Base-by-base conservation (phyloP, 1,140 invertebrate genomes). In the Euura saliciscinereae region DNA sequence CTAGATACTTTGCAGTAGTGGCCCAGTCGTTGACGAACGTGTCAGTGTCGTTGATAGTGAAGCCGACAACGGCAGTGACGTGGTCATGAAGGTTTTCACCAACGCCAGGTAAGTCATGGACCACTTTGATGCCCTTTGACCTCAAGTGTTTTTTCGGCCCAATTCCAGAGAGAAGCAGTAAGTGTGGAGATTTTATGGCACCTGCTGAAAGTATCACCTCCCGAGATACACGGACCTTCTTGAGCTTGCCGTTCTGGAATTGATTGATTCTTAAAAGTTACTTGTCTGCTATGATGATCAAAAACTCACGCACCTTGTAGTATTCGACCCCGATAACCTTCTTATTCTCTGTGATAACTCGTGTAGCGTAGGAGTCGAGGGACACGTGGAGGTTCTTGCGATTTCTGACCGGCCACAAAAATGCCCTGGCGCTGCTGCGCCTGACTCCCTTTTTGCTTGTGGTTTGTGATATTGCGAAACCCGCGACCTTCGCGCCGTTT, bases 311-410 rank as follows among this genome's bases (percentile, higher is more conserved):
- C 70, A 82, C 84, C 65, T 46, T 43, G 6, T 79, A 4, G 45
- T 79, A 77, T 66, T 83, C 68, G 3, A 86, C 76, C 6, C 78
- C 83, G 7, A 74, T 74, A 0, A 75, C 82, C 66, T 44, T 73
- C 43, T 79, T 80, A 0, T 45, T 45, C 2, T 44, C 64, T 3
- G 78, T 80, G n/a, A 81, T 66, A 10, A 90, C 77, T 76, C 89
- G 91, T 0, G 90, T 92, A 0, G 88, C 93, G 0, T 90, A 89
- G 0, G 94, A 90, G 71, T 94, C 92, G 0, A 93, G 75, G 73
- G 90, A 79, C 0, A 96, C 86, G 75, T 94, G 89, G 1, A 97
- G 86, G 84, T 97, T 97, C 3, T 84, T 80, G 28, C 92, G 84
- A 73, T 90, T 76, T 43, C 89, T 81, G 59, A 86, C 82, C 3